Evolutionary conservation across 1,140 invertebrate species (phyloP).

Genomic region (Sitophilus oryzae): DNA sequence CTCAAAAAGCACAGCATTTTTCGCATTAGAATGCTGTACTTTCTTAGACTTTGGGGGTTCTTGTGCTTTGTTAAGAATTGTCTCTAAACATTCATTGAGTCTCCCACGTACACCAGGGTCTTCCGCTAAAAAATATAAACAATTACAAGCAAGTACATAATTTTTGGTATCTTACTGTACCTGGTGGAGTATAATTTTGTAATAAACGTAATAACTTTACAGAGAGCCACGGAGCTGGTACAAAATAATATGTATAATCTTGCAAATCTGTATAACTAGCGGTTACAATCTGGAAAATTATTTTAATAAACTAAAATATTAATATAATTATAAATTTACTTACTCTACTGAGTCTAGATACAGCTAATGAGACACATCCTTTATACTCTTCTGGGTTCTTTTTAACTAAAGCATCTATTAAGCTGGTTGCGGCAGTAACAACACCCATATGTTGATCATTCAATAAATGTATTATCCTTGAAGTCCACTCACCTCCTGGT

Average conservation of each 20-base stretch:
- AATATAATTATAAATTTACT: conserved; percentile 32
- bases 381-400: conserved; percentile 99
- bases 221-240: conserved; percentile 98
- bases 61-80: conserved; percentile 99
- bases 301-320: conserved; percentile 11
- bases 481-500: conserved; percentile 97
- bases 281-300: conserved; percentile 78
- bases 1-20: conserved; percentile 99
- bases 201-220: conserved; percentile 94
- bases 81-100: conserved; percentile 97
- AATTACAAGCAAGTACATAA: background rate
- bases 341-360: conserved; percentile 91
- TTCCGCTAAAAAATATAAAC: conserved; percentile 52
- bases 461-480: conserved; percentile 94
- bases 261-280: conserved; percentile 97
- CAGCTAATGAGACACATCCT: conserved; percentile 95
- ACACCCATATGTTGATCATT: conserved; percentile 99
- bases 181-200: conserved; percentile 97
- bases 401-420: conserved; percentile 97
- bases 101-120: conserved; percentile 92
- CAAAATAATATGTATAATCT: conserved; percentile 99
- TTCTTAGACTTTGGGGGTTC: conserved; percentile 99
- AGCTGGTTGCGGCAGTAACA: conserved; percentile 94
- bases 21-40: conserved; percentile 99
- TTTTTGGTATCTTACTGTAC: conserved; percentile 45